Base-by-base conservation (phyloP, 2,113 vertebrate genomes). In the Mixornis gularis region DNA sequence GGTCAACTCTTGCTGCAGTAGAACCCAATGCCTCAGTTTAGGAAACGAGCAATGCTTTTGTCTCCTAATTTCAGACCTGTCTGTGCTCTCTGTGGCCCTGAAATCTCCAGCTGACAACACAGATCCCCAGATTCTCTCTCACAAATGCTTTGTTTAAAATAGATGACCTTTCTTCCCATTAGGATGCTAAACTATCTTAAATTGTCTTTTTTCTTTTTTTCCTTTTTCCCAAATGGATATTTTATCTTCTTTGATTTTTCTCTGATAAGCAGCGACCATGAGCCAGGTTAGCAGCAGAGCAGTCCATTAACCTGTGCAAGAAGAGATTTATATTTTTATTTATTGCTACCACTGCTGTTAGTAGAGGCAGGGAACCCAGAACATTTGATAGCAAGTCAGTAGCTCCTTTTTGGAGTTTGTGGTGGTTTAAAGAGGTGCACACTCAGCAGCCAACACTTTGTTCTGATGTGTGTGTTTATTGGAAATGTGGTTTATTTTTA, bases 11-110 rank as follows among this genome's bases (percentile, higher is more conserved):
- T 98, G 94, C 85, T 81, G 95, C 77, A 90, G 83, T 81, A 32
- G 65, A 94, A 87, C 95, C 82, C 96, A 95, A 76, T 90, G 91
- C 90, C 86, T 94, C 78, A 29, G 92, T 87, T 92, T 92, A 96
- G 97, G 96, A 97, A 97, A 96, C 89, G 94, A 95, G 92, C 91
- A 96, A 73, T 97, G 95, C 92, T 95, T 98, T 98, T 97, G 96
- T 98, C 97, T 98, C 87, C 46, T 93, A 36, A 93, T 94, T 96
- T 94, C 95, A 95, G 65, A 89, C 90, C 43, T 58, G 63, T 91
- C 87, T 92, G 43, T 83, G 30, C 55, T 90, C 95, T 92, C 96
- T 82, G 52, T 60, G 94, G 95, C 90, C 95, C 95, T 91, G 89
- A 96, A 97, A 94, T 97, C 90, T 89, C 95, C 83, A 96, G 83